Conservation (phyloP, 2,797 vertebrate species). For the Pipistrellus nathusii region DNA sequence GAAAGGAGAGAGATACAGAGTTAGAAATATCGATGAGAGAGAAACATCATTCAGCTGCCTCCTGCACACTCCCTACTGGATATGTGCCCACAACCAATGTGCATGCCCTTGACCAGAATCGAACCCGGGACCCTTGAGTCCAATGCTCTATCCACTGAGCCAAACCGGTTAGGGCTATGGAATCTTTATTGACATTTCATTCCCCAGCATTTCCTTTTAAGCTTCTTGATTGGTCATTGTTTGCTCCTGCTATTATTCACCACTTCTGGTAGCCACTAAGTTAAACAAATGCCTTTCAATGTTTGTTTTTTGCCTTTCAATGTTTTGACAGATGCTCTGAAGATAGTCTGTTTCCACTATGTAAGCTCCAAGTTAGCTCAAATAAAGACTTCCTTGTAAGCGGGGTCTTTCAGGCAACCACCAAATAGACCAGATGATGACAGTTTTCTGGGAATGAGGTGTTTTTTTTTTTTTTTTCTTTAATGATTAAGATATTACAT, state of each 20-base stretch:
- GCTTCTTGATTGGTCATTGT: neutral
- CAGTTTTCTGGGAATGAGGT: neutral
- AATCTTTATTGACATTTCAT: neutral
- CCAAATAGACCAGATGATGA: neutral
- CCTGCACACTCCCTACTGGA: too few relatives aligned
- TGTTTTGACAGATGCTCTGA: neutral
- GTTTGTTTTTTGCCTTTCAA: neutral
- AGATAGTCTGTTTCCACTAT: neutral
- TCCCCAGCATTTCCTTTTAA: neutral
- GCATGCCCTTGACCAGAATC: too few relatives aligned
- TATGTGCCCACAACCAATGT: too few relatives aligned
- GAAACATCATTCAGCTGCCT: too few relatives aligned
- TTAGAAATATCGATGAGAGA: too few relatives aligned
- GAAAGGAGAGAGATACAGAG: too few relatives aligned
- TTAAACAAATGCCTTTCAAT: slow-evolving; percentile 5
- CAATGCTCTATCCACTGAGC: too few relatives aligned
- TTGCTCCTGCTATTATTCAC: neutral
- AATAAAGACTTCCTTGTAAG: neutral
- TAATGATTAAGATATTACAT: too few relatives aligned
- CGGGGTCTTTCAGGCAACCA: neutral
- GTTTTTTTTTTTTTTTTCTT: neutral
- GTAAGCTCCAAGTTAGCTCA: neutral
- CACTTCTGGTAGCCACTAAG: neutral
- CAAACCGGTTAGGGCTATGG: neutral
- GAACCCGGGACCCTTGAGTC: too few relatives aligned